Evolutionary conservation across 2,797 vertebrate species (phyloP), one percentile per base, ranked within the genome.

Genomic region (Champsocephalus esox): DNA sequence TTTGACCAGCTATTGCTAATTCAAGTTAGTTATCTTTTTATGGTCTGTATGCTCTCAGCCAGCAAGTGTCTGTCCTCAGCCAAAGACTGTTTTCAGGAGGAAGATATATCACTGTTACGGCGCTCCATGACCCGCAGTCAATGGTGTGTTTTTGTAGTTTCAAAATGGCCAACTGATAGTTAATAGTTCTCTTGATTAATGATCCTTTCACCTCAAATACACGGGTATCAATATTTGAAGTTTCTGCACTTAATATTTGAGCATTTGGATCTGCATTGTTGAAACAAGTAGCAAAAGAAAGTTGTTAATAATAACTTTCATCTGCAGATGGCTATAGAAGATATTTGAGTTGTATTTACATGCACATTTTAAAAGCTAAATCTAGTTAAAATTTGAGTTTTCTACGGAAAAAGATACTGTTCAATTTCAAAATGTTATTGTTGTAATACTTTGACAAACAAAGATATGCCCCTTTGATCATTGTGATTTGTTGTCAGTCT

Each of bases 1-100:
- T 50, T 51, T 21, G 17, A 44, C 32, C 24, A 72, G 46, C 52
- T 73, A 19, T 32, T 34, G 61, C 6, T 45, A 52, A 52, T 45
- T 1, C 34, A 50, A 17, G 5, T 12, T 12, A 9, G 34, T 16
- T 34, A 14, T 19, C 19, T 60, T 58, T 32, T 38, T 8, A 12
- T 17, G 19, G 17, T 49, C 5, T 4, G 5, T 45, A 10, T 38
- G 12, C n/a, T 56, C 19, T 48, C 19, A n/a, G 34, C 13, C 43
- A 32, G 38, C 46, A 24, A 5, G 1, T 24, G 28, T 66, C 21
- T 70, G 13, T 44, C 11, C 12, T 14, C 49, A 64, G 11, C 14
- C 49, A 54, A 34, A 50, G 46, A 65, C 7, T 28, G 41, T 60
- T 43, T 60, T 2, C 28, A 13, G 13, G 13, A 48, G 28, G 46